A percentile compares a stretch with the other conserved stretches of the same genome.
phyloP scores from a whole-genome alignment of 2,888 invertebrate species.

The Molanna angustata region DNA sequence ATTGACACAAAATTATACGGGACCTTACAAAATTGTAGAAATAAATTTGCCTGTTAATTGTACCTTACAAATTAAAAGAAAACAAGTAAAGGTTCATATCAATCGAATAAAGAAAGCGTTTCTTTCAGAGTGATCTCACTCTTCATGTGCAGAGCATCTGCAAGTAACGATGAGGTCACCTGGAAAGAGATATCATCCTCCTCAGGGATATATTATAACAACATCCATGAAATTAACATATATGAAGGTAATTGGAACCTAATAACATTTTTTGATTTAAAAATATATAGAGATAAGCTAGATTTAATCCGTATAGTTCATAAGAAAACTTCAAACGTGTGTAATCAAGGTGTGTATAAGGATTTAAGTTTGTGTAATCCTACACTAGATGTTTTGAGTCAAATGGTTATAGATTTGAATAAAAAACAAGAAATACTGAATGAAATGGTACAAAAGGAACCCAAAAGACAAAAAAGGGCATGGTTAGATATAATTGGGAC shows the following conservation, averaged over 20 bases:
- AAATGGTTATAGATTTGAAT: background rate
- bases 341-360: background rate
- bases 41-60: constrained; percentile 30
- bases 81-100: constrained; percentile 22
- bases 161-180: background rate
- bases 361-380: background rate
- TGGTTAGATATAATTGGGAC: constrained; percentile 11
- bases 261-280: background rate
- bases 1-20: constrained; percentile 27
- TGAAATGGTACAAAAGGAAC: background rate
- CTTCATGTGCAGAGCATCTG: background rate
- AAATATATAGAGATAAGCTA: background rate
- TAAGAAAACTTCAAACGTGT: background rate
- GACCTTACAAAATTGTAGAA: constrained; percentile 29
- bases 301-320: background rate
- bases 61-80: constrained; percentile 30
- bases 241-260: background rate
- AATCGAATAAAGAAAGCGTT: constrained; percentile 22
- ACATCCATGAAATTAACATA: background rate
- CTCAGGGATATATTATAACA: background rate
- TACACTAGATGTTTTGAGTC: background rate
- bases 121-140: background rate
- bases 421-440: background rate
- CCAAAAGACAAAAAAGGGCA: constrained; percentile 4
- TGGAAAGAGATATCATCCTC: background rate